Evolutionary conservation across 2,797 vertebrate species (phyloP).

Genomic region (Oryzias dopingdopingensis): DNA sequence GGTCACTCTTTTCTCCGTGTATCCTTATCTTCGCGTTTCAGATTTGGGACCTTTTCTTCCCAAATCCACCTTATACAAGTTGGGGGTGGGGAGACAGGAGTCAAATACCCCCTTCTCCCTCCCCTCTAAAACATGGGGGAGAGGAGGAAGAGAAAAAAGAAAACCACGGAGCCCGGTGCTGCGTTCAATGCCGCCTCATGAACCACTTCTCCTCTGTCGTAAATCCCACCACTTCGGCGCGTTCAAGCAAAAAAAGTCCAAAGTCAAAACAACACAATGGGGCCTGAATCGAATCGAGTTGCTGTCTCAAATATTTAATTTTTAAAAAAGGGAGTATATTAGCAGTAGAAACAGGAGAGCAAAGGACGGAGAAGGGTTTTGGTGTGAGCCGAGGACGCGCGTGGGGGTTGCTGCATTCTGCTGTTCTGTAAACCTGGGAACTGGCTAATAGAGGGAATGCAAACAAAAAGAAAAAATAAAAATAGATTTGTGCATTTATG

Average conservation of each 20-base stretch:
- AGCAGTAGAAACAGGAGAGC: constrained; percentile 1
- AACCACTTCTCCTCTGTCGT: constrained; percentile 36
- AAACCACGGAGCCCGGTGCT: constrained; percentile 52
- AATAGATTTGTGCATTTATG: too few species aligned
- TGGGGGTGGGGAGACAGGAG: constrained; percentile 78
- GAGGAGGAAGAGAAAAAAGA: not conserved
- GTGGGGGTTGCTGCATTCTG: not conserved
- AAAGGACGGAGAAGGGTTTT: not conserved
- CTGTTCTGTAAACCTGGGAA: too few species aligned
- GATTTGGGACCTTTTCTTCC: constrained; percentile 66
- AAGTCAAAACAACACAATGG: constrained; percentile 19
- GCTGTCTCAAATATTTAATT: constrained; percentile 3
- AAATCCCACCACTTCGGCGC: constrained; percentile 31
- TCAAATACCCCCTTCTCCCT: constrained; percentile 57
- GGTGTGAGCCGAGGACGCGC: not conserved
- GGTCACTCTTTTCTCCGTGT: constrained; percentile 40
- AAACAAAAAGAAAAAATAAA: too few species aligned
- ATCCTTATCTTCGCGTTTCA: constrained; percentile 69
- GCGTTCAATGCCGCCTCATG: constrained; percentile 63
- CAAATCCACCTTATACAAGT: constrained; percentile 65
- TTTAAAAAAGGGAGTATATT: constrained; percentile 7
- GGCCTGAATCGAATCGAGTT: constrained; percentile 1
- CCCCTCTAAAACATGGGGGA: constrained; percentile 23
- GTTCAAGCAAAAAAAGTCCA: constrained; percentile 25
- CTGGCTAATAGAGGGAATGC: too few species aligned